Percentiles rank a stretch among this genome's conserved stretches.
Evolutionary conservation across 2,797 vertebrate genomes (phyloP).

Genomic region (Danio choprae): DNA sequence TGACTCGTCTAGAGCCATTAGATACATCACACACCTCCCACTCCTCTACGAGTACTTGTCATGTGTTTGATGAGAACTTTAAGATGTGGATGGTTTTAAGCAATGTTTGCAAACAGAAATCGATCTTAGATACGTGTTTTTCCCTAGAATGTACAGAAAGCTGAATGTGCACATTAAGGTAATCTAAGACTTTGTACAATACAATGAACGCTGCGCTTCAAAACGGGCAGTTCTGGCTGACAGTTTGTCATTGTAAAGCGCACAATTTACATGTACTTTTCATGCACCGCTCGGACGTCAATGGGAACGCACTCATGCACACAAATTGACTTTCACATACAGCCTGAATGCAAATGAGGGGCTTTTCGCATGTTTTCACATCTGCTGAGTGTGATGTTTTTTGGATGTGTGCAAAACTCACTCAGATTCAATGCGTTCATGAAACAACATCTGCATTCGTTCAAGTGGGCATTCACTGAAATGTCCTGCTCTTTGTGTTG

Average conservation of each 20-base stretch:
- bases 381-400: constrained; percentile 29
- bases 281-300: constrained; percentile 8
- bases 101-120: constrained; percentile 14
- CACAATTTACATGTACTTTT: constrained; percentile 29
- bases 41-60: constrained; percentile 4
- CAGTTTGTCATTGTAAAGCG: constrained; percentile 16
- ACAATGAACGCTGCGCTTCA: background rate
- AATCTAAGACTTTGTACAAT: constrained; percentile 1
- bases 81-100: constrained; percentile 8
- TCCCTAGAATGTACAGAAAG: background rate
- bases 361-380: constrained; percentile 25
- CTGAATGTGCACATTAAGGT: constrained; percentile 21
- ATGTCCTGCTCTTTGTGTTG: constrained; percentile 30
- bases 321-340: constrained; percentile 35
- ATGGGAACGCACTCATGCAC: constrained; percentile 22
- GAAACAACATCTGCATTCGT: constrained; percentile 34
- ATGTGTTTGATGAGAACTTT: constrained; percentile 18
- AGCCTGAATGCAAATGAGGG: constrained; percentile 31
- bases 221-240: background rate
- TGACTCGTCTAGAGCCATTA: constrained; percentile 54
- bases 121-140: constrained; percentile 8
- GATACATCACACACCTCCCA: constrained; percentile 47
- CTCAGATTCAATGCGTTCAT: background rate
- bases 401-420: background rate
- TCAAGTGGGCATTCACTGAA: constrained; percentile 1